Base-by-base conservation (phyloP, 2,797 vertebrate species). In the Anguilla marmorata region DNA sequence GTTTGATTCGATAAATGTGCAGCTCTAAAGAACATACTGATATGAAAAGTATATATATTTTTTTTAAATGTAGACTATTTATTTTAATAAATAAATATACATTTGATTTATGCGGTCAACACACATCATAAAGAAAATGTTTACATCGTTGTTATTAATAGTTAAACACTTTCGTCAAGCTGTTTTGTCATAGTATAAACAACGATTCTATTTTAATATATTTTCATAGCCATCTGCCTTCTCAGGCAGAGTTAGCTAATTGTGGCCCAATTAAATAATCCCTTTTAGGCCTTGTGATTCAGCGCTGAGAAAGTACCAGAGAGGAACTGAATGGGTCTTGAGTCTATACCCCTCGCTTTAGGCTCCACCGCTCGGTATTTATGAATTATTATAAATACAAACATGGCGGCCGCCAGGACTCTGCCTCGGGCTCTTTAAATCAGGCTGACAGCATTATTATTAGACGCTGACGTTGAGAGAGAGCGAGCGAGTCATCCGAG, bases 371-470 rank as follows among this genome's bases (percentile, higher is more conserved):
- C 45, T 24, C 41, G 45, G 60, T 58, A 88, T 89, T 86, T 86
- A 86, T 89, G 85, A 58, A 86, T 86, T 72, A 82, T 84, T 69
- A 84, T 89, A 80, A 84, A 83, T 84, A 85, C 19, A 63, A 86
- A 69, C 56, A 69, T 37, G 72, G 80, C 85, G 56, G 80, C 85
- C 41, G 60, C 74, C 41, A 37, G 84, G 52, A 89, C 84, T 84
- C 66, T 56, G 79, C 85, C 41, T 48, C 85, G 16, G 60, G 79
- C 85, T 56, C 48, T 84, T 86, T 86, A 89, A 86, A 89, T 89
- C 85, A 84, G 27, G 27, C 56, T 86, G 88, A 84, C 79, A 89
- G 88, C 63, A 79, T 84, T 89, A 89, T 89, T 89, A 86, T 80
- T 83, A 86, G 52, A 84, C 33, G n/a, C 60, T 37, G 80, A 72